Conservation (phyloP, 2,113 vertebrate genomes). For the Chionis minor region DNA sequence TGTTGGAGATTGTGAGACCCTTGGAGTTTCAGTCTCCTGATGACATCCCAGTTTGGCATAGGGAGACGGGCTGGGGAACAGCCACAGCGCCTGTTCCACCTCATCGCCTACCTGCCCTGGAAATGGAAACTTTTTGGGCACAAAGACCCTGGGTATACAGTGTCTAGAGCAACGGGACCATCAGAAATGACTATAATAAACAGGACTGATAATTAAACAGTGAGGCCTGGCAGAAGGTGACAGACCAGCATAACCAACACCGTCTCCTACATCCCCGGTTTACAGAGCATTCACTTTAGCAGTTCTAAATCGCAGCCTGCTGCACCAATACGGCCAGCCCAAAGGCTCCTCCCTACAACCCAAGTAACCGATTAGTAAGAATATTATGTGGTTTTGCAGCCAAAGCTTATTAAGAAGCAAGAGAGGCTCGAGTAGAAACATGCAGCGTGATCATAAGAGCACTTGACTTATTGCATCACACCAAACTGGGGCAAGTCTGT, state of each 20-base stretch:
- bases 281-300: not conserved
- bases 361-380: not conserved
- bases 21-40: not conserved
- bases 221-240: not conserved
- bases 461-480: not conserved
- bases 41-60: rapidly evolving
- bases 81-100: not conserved
- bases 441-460: not conserved
- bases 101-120: not conserved
- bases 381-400: not conserved
- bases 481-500: not conserved
- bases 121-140: not conserved
- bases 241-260: not conserved
- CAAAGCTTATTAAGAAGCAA: not conserved
- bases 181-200: not conserved
- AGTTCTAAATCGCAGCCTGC: not conserved
- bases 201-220: not conserved
- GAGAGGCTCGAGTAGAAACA: not conserved
- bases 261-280: not conserved
- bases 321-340: not conserved
- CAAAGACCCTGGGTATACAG: not conserved
- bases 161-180: not conserved
- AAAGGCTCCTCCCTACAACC: not conserved
- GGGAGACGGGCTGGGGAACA: not conserved
- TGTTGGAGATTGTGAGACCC: not conserved